Evolutionary conservation across 2,797 vertebrate genomes (phyloP), one percentile per base, ranked within the genome.

Genomic region (Halcyon smyrnensis): DNA sequence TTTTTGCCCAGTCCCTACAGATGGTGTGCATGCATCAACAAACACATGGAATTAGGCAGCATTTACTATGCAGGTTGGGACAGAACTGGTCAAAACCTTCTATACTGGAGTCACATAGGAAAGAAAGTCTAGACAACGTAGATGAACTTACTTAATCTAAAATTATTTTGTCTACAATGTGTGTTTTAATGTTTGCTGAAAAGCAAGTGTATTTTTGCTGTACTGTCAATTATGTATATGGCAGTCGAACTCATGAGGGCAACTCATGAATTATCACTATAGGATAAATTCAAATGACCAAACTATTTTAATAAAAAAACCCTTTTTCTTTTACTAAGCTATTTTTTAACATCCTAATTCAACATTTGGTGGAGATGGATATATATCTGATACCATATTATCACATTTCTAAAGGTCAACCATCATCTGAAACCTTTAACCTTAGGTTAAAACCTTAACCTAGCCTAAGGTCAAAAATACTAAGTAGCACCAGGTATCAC

Each of bases 121-220:
- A 96, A 89, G 73, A 93, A 95, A 36, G 77, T 90, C 90, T 90
- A 97, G 92, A 95, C 60, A 84, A 48, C 63, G 64, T 51, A 97
- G 79, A 96, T 91, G 85, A 95, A 76, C 27, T 85, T 50, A 65
- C 53, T 54, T 59, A 23, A 48, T 89, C 57, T 76, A 81, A 82
- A 96, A 89, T 67, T 15, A 60, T 64, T 79, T 84, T 77, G 25
- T n/a, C 46, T 68, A 48, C 32, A 64, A 16, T 4, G 18, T 8
- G 2, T 25, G 19, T 76, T 85, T 76, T 53, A 53, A 69, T 23
- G 25, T 51, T 69, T 79, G 18, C 34, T 87, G 82, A 53, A 91
- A 21, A 30, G 11, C 8, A 71, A 46, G 28, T 10, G 11, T 10
- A 16, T 51, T 88, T 88, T 67, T 68, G n/a, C 56, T 34, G 56